Base-by-base conservation (phyloP, 1,140 invertebrate species). In the Proctacanthus coquilletti region DNA sequence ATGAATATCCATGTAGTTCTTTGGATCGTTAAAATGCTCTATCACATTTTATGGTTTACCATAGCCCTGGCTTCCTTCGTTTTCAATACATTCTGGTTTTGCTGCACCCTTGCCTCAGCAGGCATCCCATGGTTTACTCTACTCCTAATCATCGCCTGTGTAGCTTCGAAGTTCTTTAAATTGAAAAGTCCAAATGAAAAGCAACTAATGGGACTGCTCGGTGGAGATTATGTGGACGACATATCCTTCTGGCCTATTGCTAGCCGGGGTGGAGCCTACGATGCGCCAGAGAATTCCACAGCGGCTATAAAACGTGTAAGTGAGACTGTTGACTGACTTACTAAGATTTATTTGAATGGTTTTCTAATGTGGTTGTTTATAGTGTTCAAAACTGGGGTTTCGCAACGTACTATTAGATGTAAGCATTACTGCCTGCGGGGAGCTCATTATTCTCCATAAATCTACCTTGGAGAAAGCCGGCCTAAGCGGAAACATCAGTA, bases 261-360 rank as follows among this genome's bases (percentile, higher is more conserved):
- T 10, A 50, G 53, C 36, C 50, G 51, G 18, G 57, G 51, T 21
- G 54, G 50, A 40, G 48, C 47, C 20, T 60, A 56, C 42, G 57
- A 60, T 46, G 57, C 53, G 17, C 57, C 57, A 5, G 57, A 60
- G 40, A 60, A 60, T 38, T 54, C 57, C 2, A 48, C 46, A 40
- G 52, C 54, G 32, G 56, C 54, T 36, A 44, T 60, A 30, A 56
- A 54, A 46, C 56, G 56, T 48, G 52, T 53, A 42, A 38, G 27
- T 34, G 43, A 43, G 45, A 18, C 49, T 27, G 31, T 35, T 14
- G 5, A 6, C 15, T 15, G 30, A n/a, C 5, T 10, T 14, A 1
- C 14, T 34, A 18, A 17, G 18, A 20, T 5, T 5, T 21, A 13
- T 11, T 14, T 11, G 18, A 29, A 17, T 18, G 32, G 32, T 31